Evolutionary conservation across 2,888 invertebrate species (phyloP).

Genomic region (Pandemis corylana): DNA sequence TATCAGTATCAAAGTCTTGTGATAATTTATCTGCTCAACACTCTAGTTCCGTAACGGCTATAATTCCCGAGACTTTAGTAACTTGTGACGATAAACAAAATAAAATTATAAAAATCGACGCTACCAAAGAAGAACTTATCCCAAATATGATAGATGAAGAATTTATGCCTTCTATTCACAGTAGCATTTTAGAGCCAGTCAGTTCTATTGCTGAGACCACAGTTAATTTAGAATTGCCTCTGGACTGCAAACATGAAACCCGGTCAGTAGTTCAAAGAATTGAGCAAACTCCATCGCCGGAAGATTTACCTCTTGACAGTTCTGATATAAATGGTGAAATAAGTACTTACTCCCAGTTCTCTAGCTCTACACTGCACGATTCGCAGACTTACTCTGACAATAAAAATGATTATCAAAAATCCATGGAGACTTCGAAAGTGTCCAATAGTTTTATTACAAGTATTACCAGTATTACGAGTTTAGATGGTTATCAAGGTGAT

Average conservation of each 20-base stretch:
- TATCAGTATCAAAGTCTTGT: slow-evolving; percentile 49
- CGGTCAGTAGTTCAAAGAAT: slow-evolving; percentile 77
- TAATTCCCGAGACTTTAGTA: slow-evolving; percentile 30
- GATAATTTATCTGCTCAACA: slow-evolving; percentile 43
- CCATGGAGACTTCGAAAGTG: slow-evolving; percentile 86
- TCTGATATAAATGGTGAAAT: slow-evolving; percentile 87
- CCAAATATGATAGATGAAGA: slow-evolving; percentile 83
- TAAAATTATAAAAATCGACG: slow-evolving; percentile 10
- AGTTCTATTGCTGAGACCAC: slow-evolving; percentile 83
- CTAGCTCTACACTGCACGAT: slow-evolving; percentile 79
- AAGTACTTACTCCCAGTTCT: slow-evolving; percentile 82
- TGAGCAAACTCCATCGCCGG: slow-evolving; percentile 93
- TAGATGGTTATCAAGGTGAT: slow-evolving; percentile 97
- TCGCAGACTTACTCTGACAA: slow-evolving; percentile 84
- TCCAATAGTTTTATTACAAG: slow-evolving; percentile 93
- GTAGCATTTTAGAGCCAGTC: slow-evolving; percentile 85
- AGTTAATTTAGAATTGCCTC: slow-evolving; percentile 82
- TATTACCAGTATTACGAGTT: slow-evolving; percentile 95
- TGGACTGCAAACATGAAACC: slow-evolving; percentile 79
- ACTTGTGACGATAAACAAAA: slow-evolving; percentile 41
- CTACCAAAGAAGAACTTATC: slow-evolving; percentile 58
- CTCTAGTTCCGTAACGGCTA: slow-evolving; percentile 19
- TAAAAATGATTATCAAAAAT: slow-evolving; percentile 86
- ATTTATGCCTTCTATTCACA: slow-evolving; percentile 86
- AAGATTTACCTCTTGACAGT: slow-evolving; percentile 92